These are phyloP conservation scores for Eupeodes latifasciatus DNA, from an alignment of 2,888 invertebrate species.

Conservation along the genomic window DNA sequence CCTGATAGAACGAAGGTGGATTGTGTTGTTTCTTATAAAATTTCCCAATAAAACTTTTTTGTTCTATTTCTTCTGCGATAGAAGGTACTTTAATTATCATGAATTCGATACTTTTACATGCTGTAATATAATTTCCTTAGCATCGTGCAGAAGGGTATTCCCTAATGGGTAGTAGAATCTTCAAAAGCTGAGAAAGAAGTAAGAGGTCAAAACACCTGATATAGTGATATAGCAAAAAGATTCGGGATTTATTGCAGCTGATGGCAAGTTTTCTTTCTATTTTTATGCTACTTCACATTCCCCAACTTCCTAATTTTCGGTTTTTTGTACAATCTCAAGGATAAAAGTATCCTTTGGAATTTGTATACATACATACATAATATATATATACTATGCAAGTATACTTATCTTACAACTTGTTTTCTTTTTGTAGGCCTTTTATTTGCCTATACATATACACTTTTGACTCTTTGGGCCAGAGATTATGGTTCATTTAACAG, in stretches of 20 bases:
- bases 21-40: background rate
- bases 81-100: slow-evolving; percentile 27
- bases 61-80: background rate
- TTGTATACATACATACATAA: background rate
- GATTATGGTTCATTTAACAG: slow-evolving; percentile 63
- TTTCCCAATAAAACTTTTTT: background rate
- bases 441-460: slow-evolving; percentile 23
- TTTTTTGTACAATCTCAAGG: slow-evolving; percentile 1
- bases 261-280: background rate
- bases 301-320: background rate
- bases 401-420: slow-evolving; percentile 19
- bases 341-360: slow-evolving; percentile 28
- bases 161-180: slow-evolving; percentile 60
- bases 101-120: slow-evolving; percentile 32
- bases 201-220: slow-evolving; percentile 19
- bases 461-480: slow-evolving; percentile 50
- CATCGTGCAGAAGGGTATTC: slow-evolving; percentile 6
- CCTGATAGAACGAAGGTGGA: background rate
- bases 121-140: slow-evolving; percentile 11
- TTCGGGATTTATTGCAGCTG: slow-evolving; percentile 51
- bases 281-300: background rate
- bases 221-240: background rate
- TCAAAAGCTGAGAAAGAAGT: background rate
- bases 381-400: background rate
- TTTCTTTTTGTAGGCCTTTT: slow-evolving; percentile 16